A percentile compares a stretch with the other conserved stretches of the same genome.
These are phyloP conservation scores for Zootermopsis nevadensis DNA, from an alignment of 2,888 invertebrate species.

Conservation along the genomic window DNA sequence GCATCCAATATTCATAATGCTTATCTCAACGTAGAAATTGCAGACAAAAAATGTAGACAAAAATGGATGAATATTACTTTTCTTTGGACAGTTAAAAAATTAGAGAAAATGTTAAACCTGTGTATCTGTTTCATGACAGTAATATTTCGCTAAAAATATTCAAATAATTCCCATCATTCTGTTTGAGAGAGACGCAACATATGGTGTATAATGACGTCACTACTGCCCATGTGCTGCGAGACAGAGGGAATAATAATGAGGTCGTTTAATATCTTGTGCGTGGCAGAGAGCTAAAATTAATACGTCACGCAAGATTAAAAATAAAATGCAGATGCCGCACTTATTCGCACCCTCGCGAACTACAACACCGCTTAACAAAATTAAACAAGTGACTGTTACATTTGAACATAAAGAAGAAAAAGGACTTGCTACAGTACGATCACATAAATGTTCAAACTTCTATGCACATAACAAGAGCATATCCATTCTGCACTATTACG, in stretches of 20 bases:
- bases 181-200: not conserved
- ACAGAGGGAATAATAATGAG: not conserved
- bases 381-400: not conserved
- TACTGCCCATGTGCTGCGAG: not conserved
- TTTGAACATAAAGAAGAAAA: not conserved
- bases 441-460: too few relatives aligned
- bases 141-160: slow-evolving; percentile 2
- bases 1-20: not conserved
- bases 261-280: slow-evolving; percentile 3
- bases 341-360: not conserved
- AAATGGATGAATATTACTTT: not conserved
- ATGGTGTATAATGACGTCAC: not conserved
- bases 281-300: not conserved
- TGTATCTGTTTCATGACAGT: not conserved
- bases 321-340: not conserved
- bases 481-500: too few relatives aligned
- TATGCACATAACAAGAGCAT: too few relatives aligned
- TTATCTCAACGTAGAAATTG: not conserved
- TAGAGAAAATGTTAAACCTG: not conserved
- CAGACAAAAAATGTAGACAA: not conserved
- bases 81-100: not conserved
- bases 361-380: not conserved
- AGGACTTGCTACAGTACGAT: too few relatives aligned
- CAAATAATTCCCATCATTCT: slow-evolving; percentile 4
- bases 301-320: not conserved